phyloP scores from a whole-genome alignment of 2,888 invertebrate species.

The Sylvicola cinctus region DNA sequence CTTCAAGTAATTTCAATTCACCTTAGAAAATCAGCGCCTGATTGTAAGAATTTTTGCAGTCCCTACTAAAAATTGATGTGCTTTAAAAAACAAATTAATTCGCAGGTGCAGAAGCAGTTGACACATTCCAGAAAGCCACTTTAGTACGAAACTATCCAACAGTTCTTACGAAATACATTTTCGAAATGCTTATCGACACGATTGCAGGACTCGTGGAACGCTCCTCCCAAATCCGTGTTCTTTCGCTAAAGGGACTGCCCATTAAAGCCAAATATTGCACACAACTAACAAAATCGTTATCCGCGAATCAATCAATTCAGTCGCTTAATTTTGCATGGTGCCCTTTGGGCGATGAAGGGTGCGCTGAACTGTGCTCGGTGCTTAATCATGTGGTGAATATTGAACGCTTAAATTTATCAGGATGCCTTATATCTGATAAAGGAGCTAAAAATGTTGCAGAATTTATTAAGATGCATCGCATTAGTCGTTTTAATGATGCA shows the following conservation, averaged over 20 bases:
- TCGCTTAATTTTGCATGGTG: neutral
- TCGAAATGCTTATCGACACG: too few species aligned
- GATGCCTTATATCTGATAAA: neutral
- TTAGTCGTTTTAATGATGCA: neutral
- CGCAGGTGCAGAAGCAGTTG: too few species aligned
- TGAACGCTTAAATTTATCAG: neutral
- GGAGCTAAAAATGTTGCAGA: neutral
- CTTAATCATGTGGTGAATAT: neutral
- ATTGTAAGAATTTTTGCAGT: too few species aligned
- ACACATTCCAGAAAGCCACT: too few species aligned
- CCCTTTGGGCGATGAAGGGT: neutral
- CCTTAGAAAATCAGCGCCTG: neutral
- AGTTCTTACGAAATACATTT: too few species aligned
- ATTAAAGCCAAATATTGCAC: neutral
- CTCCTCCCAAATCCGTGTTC: neutral
- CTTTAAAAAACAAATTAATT: too few species aligned
- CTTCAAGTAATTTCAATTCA: neutral
- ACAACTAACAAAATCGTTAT: neutral
- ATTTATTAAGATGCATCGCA: neutral
- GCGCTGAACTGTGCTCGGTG: neutral
- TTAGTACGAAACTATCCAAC: too few species aligned
- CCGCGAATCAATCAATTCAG: neutral
- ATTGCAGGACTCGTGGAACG: too few species aligned
- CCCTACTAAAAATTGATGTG: too few species aligned
- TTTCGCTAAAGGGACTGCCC: neutral